Conservation (phyloP, 1,140 invertebrate genomes). For the Helicorthomorpha holstii region DNA sequence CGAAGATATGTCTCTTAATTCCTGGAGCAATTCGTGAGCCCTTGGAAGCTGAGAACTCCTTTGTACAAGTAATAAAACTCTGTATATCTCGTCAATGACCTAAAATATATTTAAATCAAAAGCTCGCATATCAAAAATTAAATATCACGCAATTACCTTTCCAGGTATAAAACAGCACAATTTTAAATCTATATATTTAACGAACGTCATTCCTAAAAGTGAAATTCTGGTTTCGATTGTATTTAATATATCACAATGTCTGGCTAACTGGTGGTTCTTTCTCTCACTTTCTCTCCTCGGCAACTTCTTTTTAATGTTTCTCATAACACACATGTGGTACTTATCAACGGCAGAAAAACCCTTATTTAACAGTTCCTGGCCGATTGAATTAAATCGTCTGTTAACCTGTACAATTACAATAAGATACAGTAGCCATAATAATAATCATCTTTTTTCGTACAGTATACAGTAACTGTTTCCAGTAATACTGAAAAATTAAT, state of each 20-base stretch:
- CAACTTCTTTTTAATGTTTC: conserved; percentile 53
- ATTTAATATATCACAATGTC: conserved; percentile 73
- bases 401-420: conserved; percentile 51
- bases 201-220: conserved; percentile 80
- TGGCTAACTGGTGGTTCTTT: conserved; percentile 57
- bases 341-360: conserved; percentile 64
- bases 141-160: conserved; percentile 32
- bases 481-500: no score
- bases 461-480: no score
- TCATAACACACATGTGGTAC: conserved; percentile 45
- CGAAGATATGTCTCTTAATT: conserved; percentile 75
- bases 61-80: conserved; percentile 49
- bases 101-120: conserved; percentile 20
- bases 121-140: neutral
- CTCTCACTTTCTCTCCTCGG: conserved; percentile 76
- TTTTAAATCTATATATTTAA: conserved; percentile 61
- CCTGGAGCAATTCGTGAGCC: conserved; percentile 69
- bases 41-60: conserved; percentile 45
- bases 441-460: no score
- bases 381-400: conserved; percentile 51
- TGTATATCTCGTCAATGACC: conserved; percentile 75
- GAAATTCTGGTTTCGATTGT: conserved; percentile 79
- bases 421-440: no score
- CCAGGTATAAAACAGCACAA: conserved; percentile 86
- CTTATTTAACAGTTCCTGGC: conserved; percentile 53